These are phyloP conservation scores for Phania funesta DNA, from an alignment of 2,888 invertebrate species.

Conservation along the genomic window DNA sequence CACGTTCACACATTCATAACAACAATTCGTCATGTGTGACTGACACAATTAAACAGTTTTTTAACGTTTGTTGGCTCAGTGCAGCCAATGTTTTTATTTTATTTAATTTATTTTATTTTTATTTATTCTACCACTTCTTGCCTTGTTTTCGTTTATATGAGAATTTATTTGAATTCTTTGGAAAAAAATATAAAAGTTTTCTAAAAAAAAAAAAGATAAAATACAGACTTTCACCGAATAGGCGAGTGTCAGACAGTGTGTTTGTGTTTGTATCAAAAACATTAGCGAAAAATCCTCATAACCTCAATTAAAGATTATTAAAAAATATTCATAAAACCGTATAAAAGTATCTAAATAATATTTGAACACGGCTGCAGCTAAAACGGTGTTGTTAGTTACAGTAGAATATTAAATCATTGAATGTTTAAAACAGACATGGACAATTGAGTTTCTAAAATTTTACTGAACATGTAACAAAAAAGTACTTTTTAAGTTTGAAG, in stretches of 20 bases:
- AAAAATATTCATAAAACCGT: no score
- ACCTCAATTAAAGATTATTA: slow-evolving; percentile 52
- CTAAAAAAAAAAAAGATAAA: background rate
- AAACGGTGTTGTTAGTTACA: slow-evolving; percentile 26
- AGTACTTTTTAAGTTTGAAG: no score
- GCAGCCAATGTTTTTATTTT: slow-evolving; percentile 23
- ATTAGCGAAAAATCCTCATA: slow-evolving; percentile 8
- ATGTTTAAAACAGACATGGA: background rate
- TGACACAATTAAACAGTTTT: slow-evolving; percentile 53
- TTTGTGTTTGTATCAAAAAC: slow-evolving; percentile 10
- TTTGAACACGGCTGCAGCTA: slow-evolving; percentile 33
- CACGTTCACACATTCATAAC: background rate
- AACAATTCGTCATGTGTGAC: background rate
- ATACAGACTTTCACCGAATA: slow-evolving; percentile 47
- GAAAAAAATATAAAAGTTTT: slow-evolving; percentile 2
- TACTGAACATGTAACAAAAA: background rate
- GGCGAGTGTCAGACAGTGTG: background rate
- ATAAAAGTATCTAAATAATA: slow-evolving; percentile 29
- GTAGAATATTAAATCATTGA: slow-evolving; percentile 17
- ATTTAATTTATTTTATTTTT: slow-evolving; percentile 1
- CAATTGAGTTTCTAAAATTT: background rate
- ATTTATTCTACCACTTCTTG: slow-evolving; percentile 11
- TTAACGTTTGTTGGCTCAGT: slow-evolving; percentile 18
- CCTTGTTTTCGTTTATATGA: background rate
- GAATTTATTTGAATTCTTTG: background rate